Evolutionary conservation across 2,888 invertebrate genomes (phyloP), one percentile per base, ranked within the genome.

Genomic region (Yponomeuta cagnagella): DNA sequence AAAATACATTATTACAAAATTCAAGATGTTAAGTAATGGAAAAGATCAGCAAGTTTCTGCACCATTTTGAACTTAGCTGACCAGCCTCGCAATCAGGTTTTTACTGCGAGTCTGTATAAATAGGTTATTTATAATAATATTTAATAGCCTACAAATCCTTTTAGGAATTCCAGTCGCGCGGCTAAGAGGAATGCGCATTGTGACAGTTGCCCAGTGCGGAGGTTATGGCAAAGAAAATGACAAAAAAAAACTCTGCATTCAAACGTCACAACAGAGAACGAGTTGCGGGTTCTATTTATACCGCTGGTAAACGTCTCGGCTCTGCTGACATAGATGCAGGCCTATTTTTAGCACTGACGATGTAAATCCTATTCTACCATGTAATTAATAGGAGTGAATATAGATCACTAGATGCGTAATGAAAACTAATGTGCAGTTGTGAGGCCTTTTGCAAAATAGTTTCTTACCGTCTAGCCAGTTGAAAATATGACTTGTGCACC

Each of bases 301-400:
- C 4, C 68, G 52, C 68, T 15, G n/a, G 31, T 63, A 70, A 70
- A 63, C 63, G 63, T 70, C 37, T 37, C 63, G 33, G 31, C 43
- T 63, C 63, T 69, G 15, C 69, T 77, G 80, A 79, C 76, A 77
- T 76, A 78, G 77, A 77, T 75, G 76, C 74, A 74, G 72, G 74
- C 72, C 75, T 83, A 81, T 80, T 77, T 80, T 78, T 78, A 80
- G 77, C 73, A 74, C 77, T 4, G 67, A n/a, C 67, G 76, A 76
- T 78, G 77, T 75, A 80, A 83, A 82, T 76, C 73, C 77, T 70
- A 78, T 77, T 79, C 77, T 82, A 80, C 72, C 71, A 63, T 72
- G 76, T 76, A 82, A 83, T 83, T 82, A 83, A 83, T 82, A 84
- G 77, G 81, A 81, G 78, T 81, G 78, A 80, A 83, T 82, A 81